phyloP scores from a whole-genome alignment of 2,888 invertebrate genomes.

The Abrostola tripartita region DNA sequence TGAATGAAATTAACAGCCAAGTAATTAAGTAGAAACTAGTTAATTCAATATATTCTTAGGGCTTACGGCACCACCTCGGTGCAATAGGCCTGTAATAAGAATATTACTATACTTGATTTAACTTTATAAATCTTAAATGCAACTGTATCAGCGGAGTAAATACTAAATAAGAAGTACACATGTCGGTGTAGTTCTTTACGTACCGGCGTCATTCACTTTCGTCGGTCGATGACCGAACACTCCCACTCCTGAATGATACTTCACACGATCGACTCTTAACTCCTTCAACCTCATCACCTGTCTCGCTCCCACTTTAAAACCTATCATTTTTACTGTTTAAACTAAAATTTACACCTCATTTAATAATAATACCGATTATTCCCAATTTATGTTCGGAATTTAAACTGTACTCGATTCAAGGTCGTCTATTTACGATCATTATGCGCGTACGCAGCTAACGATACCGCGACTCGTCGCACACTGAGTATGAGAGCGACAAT shows the following conservation, averaged over 20 bases:
- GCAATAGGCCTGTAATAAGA: no score
- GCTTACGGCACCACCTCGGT: no score
- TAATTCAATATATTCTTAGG: no score
- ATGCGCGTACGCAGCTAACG: constrained; percentile 73
- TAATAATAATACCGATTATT: constrained; percentile 9
- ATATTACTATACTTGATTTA: no score
- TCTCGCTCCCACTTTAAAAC: constrained; percentile 72
- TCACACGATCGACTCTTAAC: constrained; percentile 61
- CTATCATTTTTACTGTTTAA: constrained; percentile 69
- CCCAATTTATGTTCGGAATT: constrained; percentile 20
- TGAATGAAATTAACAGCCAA: no score
- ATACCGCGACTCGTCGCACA: constrained; percentile 57
- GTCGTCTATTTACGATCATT: constrained; percentile 63
- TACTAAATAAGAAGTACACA: background rate
- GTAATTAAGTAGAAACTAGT: no score
- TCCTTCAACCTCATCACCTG: constrained; percentile 71
- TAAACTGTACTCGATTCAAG: constrained; percentile 60
- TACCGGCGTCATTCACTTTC: constrained; percentile 75
- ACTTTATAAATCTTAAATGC: no score
- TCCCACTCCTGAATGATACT: constrained; percentile 88
- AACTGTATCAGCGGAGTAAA: no score
- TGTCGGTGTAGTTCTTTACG: constrained; percentile 45
- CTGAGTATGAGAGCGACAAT: constrained; percentile 61
- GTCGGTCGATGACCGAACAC: constrained; percentile 89
- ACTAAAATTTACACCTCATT: constrained; percentile 54